Evolutionary conservation across 2,888 invertebrate species (phyloP).

Genomic region (Synergus umbraculus): DNA sequence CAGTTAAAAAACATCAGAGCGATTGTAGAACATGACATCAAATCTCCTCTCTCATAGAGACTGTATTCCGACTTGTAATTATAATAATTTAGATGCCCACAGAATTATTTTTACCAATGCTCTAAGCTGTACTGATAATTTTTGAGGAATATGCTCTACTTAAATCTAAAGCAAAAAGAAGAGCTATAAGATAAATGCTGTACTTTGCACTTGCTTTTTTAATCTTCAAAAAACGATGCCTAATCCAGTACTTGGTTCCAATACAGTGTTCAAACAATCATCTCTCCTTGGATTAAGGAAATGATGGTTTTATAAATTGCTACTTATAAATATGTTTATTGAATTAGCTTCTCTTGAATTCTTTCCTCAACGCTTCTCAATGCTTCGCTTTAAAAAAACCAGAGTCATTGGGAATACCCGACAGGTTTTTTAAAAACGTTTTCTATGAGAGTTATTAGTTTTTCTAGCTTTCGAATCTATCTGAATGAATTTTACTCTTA

Average conservation of each 20-base stretch:
- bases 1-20: not conserved
- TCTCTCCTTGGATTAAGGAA: not conserved
- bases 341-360: not conserved
- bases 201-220: not conserved
- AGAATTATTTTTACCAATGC: not conserved
- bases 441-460: not conserved
- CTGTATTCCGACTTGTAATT: no score
- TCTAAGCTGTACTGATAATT: not conserved
- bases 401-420: no score
- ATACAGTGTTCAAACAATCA: not conserved
- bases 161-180: not conserved
- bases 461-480: not conserved
- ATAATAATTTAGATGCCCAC: not conserved
- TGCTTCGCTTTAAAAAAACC: not conserved
- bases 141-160: not conserved
- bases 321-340: not conserved
- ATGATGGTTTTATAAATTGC: not conserved
- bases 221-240: not conserved
- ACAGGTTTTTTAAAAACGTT: not conserved
- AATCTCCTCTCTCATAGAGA: not conserved
- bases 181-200: not conserved
- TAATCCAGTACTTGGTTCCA: not conserved
- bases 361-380: not conserved
- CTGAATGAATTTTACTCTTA: slow-evolving; percentile 7
- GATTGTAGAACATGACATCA: not conserved